A percentile compares a stretch with the other conserved stretches of the same genome.
These are phyloP conservation scores for Aleiodes alternator DNA, from an alignment of 2,888 invertebrate species.

Conservation along the genomic window DNA sequence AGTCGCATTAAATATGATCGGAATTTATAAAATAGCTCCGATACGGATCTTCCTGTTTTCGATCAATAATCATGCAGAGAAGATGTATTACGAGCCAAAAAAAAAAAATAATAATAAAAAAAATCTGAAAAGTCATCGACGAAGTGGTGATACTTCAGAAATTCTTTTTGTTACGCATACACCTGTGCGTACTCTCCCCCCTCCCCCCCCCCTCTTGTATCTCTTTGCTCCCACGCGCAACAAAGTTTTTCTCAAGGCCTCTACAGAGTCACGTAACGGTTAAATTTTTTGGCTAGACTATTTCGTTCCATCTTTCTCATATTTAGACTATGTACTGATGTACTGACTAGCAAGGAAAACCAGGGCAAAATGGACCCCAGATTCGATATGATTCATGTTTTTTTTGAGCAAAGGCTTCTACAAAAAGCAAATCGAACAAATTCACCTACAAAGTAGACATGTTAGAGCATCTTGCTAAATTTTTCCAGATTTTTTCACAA, in stretches of 20 bases:
- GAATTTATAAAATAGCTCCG: conserved; percentile 6
- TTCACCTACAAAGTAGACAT: too few species aligned
- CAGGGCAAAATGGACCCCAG: too few species aligned
- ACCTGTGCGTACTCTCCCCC: not conserved
- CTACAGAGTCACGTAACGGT: conserved; percentile 15
- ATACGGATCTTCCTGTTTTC: conserved; percentile 33
- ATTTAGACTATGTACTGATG: conserved; percentile 7
- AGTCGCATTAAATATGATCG: conserved; percentile 11
- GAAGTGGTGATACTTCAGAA: not conserved
- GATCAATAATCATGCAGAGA: conserved; percentile 1
- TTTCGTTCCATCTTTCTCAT: not conserved
- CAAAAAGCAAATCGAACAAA: too few species aligned
- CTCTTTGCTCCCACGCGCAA: too few species aligned
- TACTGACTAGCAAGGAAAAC: not conserved
- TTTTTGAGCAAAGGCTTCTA: too few species aligned
- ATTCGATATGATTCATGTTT: not conserved
- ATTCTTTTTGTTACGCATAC: conserved; percentile 16
- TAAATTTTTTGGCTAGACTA: conserved; percentile 10
- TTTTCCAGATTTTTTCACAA: too few species aligned
- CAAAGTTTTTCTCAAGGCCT: conserved; percentile 9
- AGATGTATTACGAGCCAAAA: not conserved
- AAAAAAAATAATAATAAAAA: not conserved
- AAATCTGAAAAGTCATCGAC: not conserved
- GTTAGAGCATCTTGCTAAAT: too few species aligned
- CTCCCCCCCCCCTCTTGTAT: not conserved